Percentiles rank a stretch among this genome's conserved stretches.
Evolutionary conservation across 2,113 vertebrate genomes (phyloP).

Genomic region (Cryptotis parvus): DNA sequence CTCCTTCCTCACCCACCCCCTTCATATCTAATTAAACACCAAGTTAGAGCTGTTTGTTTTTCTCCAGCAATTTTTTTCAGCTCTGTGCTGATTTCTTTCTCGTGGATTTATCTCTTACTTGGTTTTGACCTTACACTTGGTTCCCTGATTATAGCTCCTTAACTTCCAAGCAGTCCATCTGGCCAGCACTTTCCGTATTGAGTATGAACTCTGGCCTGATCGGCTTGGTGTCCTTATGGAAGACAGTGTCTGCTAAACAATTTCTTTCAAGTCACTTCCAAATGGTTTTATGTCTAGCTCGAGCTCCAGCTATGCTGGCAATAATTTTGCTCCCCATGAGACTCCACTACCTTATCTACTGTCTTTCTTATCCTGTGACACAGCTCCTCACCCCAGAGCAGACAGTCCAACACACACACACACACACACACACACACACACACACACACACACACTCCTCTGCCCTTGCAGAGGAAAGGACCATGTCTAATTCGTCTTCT

Average conservation of each 20-base stretch:
- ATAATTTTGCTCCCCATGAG: background rate
- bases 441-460: too few relatives aligned
- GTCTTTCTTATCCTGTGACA: background rate
- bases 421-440: background rate
- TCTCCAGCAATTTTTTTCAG: constrained; percentile 35
- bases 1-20: constrained; percentile 33
- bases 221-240: background rate
- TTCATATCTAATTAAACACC: constrained; percentile 56
- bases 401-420: background rate
- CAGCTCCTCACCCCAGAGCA: background rate
- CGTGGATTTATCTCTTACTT: constrained; percentile 9
- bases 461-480: background rate
- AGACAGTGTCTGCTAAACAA: constrained; percentile 13
- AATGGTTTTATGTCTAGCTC: background rate
- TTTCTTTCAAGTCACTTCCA: background rate
- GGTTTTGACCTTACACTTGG: background rate
- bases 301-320: background rate
- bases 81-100: constrained; percentile 39
- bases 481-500: background rate
- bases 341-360: background rate
- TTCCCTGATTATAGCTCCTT: background rate
- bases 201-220: background rate
- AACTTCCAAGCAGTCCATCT: background rate
- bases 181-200: background rate
- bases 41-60: background rate